Conservation (phyloP, 2,888 invertebrate species). For the Hyalella azteca region DNA sequence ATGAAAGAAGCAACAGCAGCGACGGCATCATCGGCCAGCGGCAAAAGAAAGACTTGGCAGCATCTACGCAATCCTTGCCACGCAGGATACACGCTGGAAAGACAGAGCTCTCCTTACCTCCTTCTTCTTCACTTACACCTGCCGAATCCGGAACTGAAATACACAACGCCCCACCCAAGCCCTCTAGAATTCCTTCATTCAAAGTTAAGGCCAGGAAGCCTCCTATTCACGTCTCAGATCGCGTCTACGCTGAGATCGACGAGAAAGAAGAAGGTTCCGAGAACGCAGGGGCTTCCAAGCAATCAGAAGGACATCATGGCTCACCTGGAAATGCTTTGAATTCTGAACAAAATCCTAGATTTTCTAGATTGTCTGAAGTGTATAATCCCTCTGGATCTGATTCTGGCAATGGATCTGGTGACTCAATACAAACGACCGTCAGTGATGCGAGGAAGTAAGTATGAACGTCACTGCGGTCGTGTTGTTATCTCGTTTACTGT, state of each 20-base stretch:
- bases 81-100: conserved; percentile 11
- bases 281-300: conserved; percentile 15
- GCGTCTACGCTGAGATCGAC: conserved; percentile 57
- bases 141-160: background rate
- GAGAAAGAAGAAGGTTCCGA: conserved; percentile 41
- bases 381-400: conserved; percentile 86
- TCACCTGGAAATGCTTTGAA: conserved; percentile 62
- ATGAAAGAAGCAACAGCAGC: conserved; percentile 74
- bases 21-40: conserved; percentile 72
- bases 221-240: conserved; percentile 38
- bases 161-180: conserved; percentile 52
- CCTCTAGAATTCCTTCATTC: conserved; percentile 56
- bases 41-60: conserved; percentile 25
- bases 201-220: conserved; percentile 54
- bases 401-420: conserved; percentile 87
- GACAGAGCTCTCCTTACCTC: background rate
- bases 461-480: background rate
- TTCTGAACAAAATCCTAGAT: conserved; percentile 61
- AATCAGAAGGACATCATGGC: conserved; percentile 11
- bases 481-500: no score
- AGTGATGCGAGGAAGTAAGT: conserved; percentile 61
- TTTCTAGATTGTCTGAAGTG: conserved; percentile 59
- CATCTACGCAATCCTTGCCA: conserved; percentile 24
- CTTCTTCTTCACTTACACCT: background rate
- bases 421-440: conserved; percentile 76